Conservation (phyloP, 2,113 vertebrate genomes). For the Phocoena sinus region DNA sequence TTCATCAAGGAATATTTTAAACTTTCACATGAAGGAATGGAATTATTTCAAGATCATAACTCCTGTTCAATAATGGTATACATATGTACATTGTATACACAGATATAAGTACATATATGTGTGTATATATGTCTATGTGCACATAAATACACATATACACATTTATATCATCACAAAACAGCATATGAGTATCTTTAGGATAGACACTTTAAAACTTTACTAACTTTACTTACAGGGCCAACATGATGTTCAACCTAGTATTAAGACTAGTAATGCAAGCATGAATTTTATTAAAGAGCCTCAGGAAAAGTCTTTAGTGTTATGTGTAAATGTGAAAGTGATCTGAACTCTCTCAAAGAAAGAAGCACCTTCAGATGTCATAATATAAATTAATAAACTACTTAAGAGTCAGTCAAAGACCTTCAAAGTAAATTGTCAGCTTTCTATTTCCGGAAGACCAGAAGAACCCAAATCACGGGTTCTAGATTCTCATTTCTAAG, state of each 20-base stretch:
- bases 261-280: background rate
- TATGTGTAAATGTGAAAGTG: background rate
- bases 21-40: background rate
- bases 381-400: background rate
- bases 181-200: background rate
- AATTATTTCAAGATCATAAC: background rate
- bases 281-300: background rate
- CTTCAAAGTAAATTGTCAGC: background rate
- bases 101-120: background rate
- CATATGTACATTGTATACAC: background rate
- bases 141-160: background rate
- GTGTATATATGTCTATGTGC: background rate
- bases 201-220: background rate
- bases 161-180: slow-evolving; percentile 1
- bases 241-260: background rate
- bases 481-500: slow-evolving; percentile 16
- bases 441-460: background rate
- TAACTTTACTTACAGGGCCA: background rate
- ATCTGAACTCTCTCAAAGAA: background rate
- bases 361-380: background rate
- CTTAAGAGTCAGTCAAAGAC: background rate
- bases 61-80: background rate
- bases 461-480: background rate
- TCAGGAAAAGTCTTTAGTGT: background rate
- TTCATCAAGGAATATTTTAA: background rate